phyloP scores from a whole-genome alignment of 2,797 vertebrate genomes.

The Chelidonichthys spinosus region DNA sequence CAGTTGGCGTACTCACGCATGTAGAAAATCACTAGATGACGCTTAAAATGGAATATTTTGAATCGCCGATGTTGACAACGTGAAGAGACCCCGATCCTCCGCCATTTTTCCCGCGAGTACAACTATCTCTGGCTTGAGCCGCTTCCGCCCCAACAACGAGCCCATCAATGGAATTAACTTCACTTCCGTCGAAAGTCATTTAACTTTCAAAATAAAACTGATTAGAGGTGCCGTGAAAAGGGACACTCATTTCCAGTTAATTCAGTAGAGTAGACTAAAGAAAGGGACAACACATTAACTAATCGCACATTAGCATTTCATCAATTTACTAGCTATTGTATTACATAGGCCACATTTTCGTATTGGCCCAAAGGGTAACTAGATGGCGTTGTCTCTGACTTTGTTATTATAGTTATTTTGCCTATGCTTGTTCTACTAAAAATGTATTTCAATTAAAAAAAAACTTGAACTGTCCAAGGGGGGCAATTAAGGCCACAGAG shows the following conservation, averaged over 20 bases:
- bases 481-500: no score
- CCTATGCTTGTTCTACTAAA: no score
- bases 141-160: constrained; percentile 25
- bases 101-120: constrained; percentile 79
- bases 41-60: constrained; percentile 16
- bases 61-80: constrained; percentile 3
- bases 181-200: not conserved
- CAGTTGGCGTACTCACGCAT: constrained; percentile 40
- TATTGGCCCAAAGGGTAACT: not conserved
- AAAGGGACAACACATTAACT: not conserved
- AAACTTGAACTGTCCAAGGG: no score
- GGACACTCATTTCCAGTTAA: not conserved
- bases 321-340: not conserved
- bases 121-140: constrained; percentile 2
- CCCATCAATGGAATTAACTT: not conserved
- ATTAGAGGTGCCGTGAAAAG: accelerated
- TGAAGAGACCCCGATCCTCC: constrained; percentile 48
- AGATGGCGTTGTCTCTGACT: not conserved
- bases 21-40: no score
- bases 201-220: constrained; percentile 27
- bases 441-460: no score
- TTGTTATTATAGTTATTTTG: no score
- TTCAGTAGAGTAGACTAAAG: no score
- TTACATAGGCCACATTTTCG: not conserved
- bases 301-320: not conserved